Conservation (phyloP, 2,888 invertebrate genomes). For the Drosophila nr. medialis region DNA sequence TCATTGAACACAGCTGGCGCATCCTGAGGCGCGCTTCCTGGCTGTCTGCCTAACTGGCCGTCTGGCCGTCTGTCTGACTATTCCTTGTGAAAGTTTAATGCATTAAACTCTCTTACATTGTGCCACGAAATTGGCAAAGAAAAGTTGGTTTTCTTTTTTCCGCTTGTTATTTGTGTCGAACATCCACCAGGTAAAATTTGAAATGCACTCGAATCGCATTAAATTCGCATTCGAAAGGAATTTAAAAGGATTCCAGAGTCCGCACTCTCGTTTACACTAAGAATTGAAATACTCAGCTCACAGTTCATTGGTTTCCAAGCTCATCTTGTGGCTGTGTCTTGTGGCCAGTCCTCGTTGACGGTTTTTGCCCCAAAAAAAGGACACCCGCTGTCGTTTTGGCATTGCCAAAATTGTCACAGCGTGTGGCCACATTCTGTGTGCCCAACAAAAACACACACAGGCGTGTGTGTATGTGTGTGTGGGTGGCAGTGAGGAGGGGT, state of each 20-base stretch:
- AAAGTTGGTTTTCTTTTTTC: constrained; percentile 15
- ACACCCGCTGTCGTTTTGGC: constrained; percentile 53
- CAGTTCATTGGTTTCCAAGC: constrained; percentile 58
- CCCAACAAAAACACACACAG: not conserved
- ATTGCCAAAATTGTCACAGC: constrained; percentile 73
- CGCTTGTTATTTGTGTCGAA: constrained; percentile 40
- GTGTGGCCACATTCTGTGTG: constrained; percentile 41
- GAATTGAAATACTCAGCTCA: constrained; percentile 27
- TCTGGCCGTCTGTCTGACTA: constrained; percentile 1
- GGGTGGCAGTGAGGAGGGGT: fast-evolving
- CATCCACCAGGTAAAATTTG: constrained; percentile 53
- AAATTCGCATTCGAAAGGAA: constrained; percentile 49
- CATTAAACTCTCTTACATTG: constrained; percentile 76
- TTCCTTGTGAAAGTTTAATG: constrained; percentile 73
- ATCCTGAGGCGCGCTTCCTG: constrained; percentile 53
- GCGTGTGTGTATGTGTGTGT: not conserved
- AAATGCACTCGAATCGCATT: constrained; percentile 62
- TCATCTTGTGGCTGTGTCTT: constrained; percentile 57
- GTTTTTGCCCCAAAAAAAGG: constrained; percentile 21
- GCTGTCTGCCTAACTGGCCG: constrained; percentile 9
- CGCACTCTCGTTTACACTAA: constrained; percentile 5
- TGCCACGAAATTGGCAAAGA: constrained; percentile 72
- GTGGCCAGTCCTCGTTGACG: constrained; percentile 32
- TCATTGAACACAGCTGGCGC: constrained; percentile 71
- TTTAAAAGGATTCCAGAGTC: constrained; percentile 27